Evolutionary conservation across 92 coral and sea anemone genomes (phyloP).

Genomic region (Epizoanthus stellaris): DNA sequence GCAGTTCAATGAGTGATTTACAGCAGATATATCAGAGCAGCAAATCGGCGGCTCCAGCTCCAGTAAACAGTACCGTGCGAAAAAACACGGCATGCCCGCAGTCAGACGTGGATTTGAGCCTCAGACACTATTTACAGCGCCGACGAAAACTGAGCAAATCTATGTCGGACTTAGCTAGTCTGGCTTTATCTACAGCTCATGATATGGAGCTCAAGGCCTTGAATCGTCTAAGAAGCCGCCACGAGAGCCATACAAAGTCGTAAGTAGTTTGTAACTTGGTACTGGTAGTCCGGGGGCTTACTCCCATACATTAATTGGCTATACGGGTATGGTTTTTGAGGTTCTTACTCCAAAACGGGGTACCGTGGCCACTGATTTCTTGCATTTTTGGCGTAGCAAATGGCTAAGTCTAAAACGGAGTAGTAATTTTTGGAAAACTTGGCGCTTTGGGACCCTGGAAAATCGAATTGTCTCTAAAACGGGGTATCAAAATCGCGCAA

Average conservation of each 20-base stretch:
- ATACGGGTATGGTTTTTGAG: no score
- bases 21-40: background rate
- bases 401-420: no score
- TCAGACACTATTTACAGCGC: background rate
- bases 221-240: background rate
- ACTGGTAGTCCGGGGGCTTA: no score
- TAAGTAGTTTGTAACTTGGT: background rate
- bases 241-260: background rate
- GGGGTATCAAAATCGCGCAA: no score
- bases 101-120: background rate
- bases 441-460: no score
- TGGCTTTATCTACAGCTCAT: background rate
- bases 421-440: no score
- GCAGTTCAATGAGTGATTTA: background rate
- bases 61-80: background rate
- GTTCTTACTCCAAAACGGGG: no score
- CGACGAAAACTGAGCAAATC: background rate
- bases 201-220: background rate
- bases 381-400: no score
- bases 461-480: no score
- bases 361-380: no score
- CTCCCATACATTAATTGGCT: no score
- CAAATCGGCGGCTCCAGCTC: background rate
- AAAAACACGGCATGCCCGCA: no score
- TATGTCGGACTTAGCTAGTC: background rate